Evolutionary conservation across 2,888 invertebrate genomes (phyloP), one percentile per base, ranked within the genome.

Genomic region (Epinotia bilunana): DNA sequence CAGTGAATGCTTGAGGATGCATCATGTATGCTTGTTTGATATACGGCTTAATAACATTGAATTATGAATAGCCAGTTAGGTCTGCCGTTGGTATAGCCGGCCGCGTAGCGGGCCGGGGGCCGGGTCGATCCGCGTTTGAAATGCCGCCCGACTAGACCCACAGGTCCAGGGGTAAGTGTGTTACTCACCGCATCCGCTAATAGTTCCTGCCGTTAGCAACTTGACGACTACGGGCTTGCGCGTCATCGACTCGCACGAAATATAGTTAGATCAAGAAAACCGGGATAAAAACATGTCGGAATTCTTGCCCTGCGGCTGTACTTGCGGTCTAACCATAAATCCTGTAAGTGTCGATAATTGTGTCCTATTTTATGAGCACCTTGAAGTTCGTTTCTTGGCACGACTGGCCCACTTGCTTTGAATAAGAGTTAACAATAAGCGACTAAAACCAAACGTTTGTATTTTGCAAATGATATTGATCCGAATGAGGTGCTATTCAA

Each of bases 101-200:
- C 72, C 79, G 78, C 49, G 68, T 85, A 86, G 85, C 84, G 83
- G 83, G 23, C 20, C 1, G 23, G 1, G 23, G 23, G 77, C 78
- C 78, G 73, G 78, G 74, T 80, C 79, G 81, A 82, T 85, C 87
- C 86, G 81, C 83, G 85, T 84, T 84, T 82, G 86, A 84, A 89
- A 89, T 87, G 87, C 84, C 80, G 84, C 84, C 80, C 28, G 84
- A 88, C 90, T 87, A 85, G 90, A 86, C 83, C 76, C 79, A 78
- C 86, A 67, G 81, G 82, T 86, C 79, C 77, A 80, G 79, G 46
- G 69, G 58, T 69, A 88, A 86, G 83, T 88, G 82, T 87, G 89
- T 84, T 88, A 87, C 81, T 72, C 77, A 79, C 80, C 80, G 81
- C 81, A 87, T 89, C 89, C 88, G 88, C 83, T 79, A 84, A 77